These are phyloP conservation scores for Tetranychus truncatus DNA, from an alignment of 2,888 invertebrate species.

Conservation along the genomic window DNA sequence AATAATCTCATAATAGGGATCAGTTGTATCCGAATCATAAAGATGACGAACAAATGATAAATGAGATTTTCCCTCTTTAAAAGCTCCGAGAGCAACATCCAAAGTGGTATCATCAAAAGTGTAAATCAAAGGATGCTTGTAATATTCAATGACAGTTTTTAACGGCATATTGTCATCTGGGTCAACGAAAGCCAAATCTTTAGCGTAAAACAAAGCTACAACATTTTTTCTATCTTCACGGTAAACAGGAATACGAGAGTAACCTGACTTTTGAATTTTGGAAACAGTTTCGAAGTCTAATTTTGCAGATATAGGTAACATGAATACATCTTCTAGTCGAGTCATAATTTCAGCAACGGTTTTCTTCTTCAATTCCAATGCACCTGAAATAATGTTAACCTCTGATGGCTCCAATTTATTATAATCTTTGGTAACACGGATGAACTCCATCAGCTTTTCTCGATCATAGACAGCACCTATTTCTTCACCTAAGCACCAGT, in stretches of 20 bases:
- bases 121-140: conserved; percentile 86
- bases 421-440: conserved; percentile 57
- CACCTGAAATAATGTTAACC: conserved; percentile 86
- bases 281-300: conserved; percentile 92
- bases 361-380: conserved; percentile 81
- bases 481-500: conserved; percentile 83
- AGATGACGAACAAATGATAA: conserved; percentile 37
- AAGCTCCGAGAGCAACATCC: conserved; percentile 85
- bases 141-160: conserved; percentile 78
- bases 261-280: conserved; percentile 86
- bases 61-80: conserved; percentile 52
- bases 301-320: conserved; percentile 69
- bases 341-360: conserved; percentile 89
- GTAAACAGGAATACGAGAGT: conserved; percentile 85
- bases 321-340: conserved; percentile 80
- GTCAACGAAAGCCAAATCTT: conserved; percentile 93
- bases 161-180: conserved; percentile 90
- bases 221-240: conserved; percentile 67
- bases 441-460: conserved; percentile 82
- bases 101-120: conserved; percentile 88
- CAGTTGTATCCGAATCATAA: conserved; percentile 31
- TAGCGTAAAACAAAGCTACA: conserved; percentile 80
- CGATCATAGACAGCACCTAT: conserved; percentile 91
- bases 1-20: conserved; percentile 32
- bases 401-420: conserved; percentile 36